Evolutionary conservation across 2,888 invertebrate species (phyloP).

Genomic region (Hanleya hanleyi): DNA sequence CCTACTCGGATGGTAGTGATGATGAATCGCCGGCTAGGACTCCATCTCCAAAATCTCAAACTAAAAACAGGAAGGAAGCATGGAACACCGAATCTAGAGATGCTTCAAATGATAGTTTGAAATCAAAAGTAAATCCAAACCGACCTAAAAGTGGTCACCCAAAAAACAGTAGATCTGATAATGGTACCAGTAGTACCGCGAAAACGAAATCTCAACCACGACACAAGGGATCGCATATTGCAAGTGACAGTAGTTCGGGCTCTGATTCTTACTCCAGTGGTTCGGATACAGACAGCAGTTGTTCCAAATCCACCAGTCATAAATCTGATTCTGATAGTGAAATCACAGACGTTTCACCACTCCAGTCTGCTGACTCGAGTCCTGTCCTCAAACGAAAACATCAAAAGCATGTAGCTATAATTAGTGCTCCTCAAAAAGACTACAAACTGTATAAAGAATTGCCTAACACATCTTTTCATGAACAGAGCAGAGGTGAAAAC

Average conservation of each 20-base stretch:
- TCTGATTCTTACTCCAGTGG: not conserved
- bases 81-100: not conserved
- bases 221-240: not conserved
- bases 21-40: too few relatives aligned
- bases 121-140: too few relatives aligned
- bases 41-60: too few relatives aligned
- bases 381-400: constrained; percentile 26
- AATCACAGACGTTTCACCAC: constrained; percentile 67
- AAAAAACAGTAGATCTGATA: not conserved
- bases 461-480: constrained; percentile 14
- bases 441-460: not conserved
- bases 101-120: not conserved
- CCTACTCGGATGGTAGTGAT: constrained; percentile 42
- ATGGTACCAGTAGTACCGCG: not conserved
- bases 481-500: not conserved
- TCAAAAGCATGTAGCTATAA: not conserved
- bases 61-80: not conserved
- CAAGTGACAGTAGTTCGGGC: not conserved
- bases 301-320: not conserved
- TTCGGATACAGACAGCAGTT: constrained; percentile 13
- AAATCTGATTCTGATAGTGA: constrained; percentile 62
- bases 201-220: not conserved
- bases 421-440: not conserved
- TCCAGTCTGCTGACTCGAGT: constrained; percentile 53
- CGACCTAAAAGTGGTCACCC: too few relatives aligned